A percentile compares a stretch with the other conserved stretches of the same genome.
Evolutionary conservation across 2,113 vertebrate genomes (phyloP).

Genomic region (Cettia cetti): DNA sequence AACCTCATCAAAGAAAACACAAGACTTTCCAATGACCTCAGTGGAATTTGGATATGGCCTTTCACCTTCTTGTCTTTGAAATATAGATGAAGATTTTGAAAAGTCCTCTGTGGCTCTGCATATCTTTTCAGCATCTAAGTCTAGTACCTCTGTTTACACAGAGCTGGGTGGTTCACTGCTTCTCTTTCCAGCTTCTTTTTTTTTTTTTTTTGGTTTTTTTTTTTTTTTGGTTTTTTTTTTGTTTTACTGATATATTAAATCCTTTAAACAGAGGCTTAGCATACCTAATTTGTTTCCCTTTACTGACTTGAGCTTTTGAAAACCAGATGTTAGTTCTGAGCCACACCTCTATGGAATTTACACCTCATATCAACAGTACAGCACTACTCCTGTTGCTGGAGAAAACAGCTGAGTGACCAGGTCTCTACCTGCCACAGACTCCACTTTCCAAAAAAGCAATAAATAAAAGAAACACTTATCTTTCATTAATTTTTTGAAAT

Average conservation of each 20-base stretch:
- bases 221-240: no score
- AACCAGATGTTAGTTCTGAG: background rate
- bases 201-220: no score
- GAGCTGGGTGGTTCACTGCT: background rate
- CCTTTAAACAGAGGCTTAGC: background rate
- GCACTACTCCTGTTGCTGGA: background rate
- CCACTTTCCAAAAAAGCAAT: background rate
- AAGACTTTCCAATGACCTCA: slow-evolving; percentile 32
- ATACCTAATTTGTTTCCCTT: background rate
- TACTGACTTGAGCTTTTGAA: background rate
- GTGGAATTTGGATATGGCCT: background rate
- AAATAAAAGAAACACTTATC: background rate
- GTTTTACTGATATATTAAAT: background rate
- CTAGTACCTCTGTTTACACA: background rate
- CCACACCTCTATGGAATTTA: background rate
- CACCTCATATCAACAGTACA: background rate
- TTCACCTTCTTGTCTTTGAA: background rate
- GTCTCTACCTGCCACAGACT: background rate
- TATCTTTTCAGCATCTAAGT: background rate
- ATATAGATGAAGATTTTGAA: background rate
- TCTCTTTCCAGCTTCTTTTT: background rate
- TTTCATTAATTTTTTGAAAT: background rate
- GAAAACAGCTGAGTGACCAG: background rate
- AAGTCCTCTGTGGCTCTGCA: background rate
- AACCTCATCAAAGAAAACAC: slow-evolving; percentile 19